phyloP scores from a whole-genome alignment of 1,140 invertebrate genomes.

The Ceratosolen solmsi region DNA sequence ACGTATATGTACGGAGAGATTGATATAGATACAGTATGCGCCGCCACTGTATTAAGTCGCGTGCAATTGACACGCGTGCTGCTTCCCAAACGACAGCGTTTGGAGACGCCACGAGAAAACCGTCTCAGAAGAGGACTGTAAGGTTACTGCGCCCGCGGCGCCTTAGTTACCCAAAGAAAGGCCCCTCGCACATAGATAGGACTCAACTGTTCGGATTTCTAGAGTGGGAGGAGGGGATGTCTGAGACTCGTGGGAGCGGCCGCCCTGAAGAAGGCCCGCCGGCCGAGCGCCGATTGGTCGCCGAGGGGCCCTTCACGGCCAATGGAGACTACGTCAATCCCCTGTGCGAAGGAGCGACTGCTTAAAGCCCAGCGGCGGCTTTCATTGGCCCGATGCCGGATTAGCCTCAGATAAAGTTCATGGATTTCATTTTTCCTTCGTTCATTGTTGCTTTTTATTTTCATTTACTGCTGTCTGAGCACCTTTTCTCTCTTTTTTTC shows the following conservation, averaged over 20 bases:
- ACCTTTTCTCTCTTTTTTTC: background rate
- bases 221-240: conserved; percentile 57
- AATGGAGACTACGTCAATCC: conserved; percentile 53
- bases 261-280: conserved; percentile 46
- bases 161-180: conserved; percentile 72
- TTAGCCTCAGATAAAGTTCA: conserved; percentile 50
- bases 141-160: conserved; percentile 74
- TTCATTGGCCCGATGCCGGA: conserved; percentile 59
- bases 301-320: conserved; percentile 46
- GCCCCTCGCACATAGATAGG: conserved; percentile 51
- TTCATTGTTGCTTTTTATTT: background rate
- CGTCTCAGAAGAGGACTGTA: conserved; percentile 73
- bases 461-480: background rate
- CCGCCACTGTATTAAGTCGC: background rate
- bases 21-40: background rate
- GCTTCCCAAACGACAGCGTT: conserved; percentile 6
- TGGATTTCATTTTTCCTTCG: conserved; percentile 41
- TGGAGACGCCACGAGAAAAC: conserved; percentile 53
- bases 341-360: conserved; percentile 19
- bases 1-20: background rate
- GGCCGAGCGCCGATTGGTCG: conserved; percentile 58
- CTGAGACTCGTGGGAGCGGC: conserved; percentile 52
- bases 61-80: background rate
- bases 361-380: conserved; percentile 52
- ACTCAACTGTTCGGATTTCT: conserved; percentile 52